These are phyloP conservation scores for Parnassius apollo DNA, from an alignment of 2,888 invertebrate species.

Conservation along the genomic window DNA sequence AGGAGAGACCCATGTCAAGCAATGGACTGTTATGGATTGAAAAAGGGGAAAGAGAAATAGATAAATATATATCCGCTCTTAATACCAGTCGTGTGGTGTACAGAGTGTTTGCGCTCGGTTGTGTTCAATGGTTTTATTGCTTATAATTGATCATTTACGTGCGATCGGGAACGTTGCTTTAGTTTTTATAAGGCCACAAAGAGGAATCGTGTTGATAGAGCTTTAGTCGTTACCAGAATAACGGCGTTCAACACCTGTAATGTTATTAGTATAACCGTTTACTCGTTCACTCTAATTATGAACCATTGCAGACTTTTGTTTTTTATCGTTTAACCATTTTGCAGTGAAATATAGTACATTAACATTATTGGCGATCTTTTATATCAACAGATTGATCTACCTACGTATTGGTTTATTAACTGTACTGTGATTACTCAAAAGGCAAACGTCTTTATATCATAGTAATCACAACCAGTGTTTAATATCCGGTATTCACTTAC, in stretches of 20 bases:
- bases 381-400: background rate
- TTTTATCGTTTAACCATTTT: background rate
- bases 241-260: constrained; percentile 24
- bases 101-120: constrained; percentile 33
- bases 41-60: background rate
- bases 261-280: constrained; percentile 17
- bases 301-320: background rate
- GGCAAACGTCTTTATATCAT: too few relatives aligned
- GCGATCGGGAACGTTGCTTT: constrained; percentile 30
- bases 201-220: constrained; percentile 16
- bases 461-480: too few relatives aligned
- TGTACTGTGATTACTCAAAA: too few relatives aligned
- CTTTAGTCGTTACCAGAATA: constrained; percentile 19
- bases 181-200: constrained; percentile 27
- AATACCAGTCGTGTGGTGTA: constrained; percentile 6
- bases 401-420: background rate
- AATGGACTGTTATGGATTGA: too few relatives aligned
- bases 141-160: constrained; percentile 48
- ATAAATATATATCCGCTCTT: constrained; percentile 5
- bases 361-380: background rate
- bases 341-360: background rate
- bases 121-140: constrained; percentile 48
- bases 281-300: constrained; percentile 7
- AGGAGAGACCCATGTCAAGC: too few relatives aligned
- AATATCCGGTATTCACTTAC: too few relatives aligned